Evolutionary conservation across 2,797 vertebrate genomes (phyloP).

Genomic region (Phoeniculus purpureus): DNA sequence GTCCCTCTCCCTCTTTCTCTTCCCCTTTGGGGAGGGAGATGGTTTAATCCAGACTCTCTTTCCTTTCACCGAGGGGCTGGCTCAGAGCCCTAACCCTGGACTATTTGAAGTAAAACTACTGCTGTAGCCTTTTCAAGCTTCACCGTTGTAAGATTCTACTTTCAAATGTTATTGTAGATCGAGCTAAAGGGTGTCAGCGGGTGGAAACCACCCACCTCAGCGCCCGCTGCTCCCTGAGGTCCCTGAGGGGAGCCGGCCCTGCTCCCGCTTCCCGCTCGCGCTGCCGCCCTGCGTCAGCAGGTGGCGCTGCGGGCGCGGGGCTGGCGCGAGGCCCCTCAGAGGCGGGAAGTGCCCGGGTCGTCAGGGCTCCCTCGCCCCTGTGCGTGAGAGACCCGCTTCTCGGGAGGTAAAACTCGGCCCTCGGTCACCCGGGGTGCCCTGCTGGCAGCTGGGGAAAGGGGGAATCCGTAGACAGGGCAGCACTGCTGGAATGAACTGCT

Average conservation of each 20-base stretch:
- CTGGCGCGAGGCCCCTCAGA: background rate
- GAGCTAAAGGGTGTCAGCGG: background rate
- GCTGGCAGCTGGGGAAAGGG: background rate
- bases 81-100: too few species aligned
- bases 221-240: background rate
- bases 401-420: fast-evolving
- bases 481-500: background rate
- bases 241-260: too few species aligned
- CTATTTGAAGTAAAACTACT: background rate
- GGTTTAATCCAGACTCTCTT: too few species aligned
- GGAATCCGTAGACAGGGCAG: fast-evolving
- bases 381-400: fast-evolving
- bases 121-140: background rate
- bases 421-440: fast-evolving
- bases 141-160: background rate
- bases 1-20: too few species aligned
- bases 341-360: too few species aligned
- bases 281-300: background rate
- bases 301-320: background rate
- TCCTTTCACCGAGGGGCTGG: too few species aligned
- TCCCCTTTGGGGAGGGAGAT: too few species aligned
- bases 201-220: too few species aligned
- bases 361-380: fast-evolving
- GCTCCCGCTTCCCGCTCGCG: background rate
- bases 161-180: background rate